phyloP scores from a whole-genome alignment of 2,797 vertebrate species.

The Bradypodion pumilum region DNA sequence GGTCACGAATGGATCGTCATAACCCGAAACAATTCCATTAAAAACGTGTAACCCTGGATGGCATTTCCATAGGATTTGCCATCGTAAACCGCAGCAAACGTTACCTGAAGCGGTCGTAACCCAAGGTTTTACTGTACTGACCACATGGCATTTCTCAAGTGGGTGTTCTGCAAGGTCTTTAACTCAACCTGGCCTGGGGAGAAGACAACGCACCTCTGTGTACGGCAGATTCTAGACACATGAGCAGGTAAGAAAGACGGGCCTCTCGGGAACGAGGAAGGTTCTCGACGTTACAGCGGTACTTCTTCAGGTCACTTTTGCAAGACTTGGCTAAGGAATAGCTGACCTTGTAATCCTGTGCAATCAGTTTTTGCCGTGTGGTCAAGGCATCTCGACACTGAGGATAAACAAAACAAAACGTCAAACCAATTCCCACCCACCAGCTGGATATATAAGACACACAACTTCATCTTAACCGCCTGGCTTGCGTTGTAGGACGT shows the following conservation, averaged over 20 bases:
- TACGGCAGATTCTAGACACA: slow-evolving; percentile 93
- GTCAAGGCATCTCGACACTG: slow-evolving; percentile 95
- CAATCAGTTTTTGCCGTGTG: slow-evolving; percentile 95
- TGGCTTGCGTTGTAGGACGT: too few species aligned
- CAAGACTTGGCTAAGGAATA: slow-evolving; percentile 97
- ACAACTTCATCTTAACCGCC: neutral
- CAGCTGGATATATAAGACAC: too few species aligned
- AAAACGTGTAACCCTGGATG: too few species aligned
- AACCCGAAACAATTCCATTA: too few species aligned
- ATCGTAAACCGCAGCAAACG: too few species aligned
- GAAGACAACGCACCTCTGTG: slow-evolving; percentile 83
- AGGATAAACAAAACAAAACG: neutral
- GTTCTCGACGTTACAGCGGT: slow-evolving; percentile 90
- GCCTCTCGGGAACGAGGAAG: slow-evolving; percentile 92
- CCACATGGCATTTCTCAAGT: neutral
- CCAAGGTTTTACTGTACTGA: too few species aligned
- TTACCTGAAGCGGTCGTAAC: too few species aligned
- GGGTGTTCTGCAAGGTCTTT: neutral
- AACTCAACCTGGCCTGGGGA: neutral
- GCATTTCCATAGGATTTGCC: too few species aligned
- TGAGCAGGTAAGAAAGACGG: slow-evolving; percentile 92
- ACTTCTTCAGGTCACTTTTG: slow-evolving; percentile 92
- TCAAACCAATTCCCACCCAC: neutral
- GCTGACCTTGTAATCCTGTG: slow-evolving; percentile 98
- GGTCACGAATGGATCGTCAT: too few species aligned